Evolutionary conservation across 1,140 invertebrate species (phyloP).

Genomic region (Pseudomyrmex cubaensis): DNA sequence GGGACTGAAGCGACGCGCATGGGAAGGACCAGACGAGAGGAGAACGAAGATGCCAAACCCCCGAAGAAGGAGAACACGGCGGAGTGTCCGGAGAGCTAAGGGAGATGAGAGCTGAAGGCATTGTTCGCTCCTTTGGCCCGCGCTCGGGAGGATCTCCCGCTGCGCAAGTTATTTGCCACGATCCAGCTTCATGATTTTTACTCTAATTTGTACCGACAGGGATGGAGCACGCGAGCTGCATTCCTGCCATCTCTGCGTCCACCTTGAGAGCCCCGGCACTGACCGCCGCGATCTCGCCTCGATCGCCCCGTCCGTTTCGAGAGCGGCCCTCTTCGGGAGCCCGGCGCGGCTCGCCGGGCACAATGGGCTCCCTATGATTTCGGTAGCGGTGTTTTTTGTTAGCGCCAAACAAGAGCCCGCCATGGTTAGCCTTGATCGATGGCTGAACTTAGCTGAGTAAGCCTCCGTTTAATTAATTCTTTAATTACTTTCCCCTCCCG

Average conservation of each 20-base stretch:
- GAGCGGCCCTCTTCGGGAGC: conserved; percentile 44
- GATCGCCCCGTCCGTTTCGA: conserved; percentile 34
- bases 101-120: conserved; percentile 68
- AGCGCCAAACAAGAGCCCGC: conserved; percentile 68
- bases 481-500: conserved; percentile 77
- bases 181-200: conserved; percentile 82
- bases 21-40: background rate
- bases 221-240: conserved; percentile 80
- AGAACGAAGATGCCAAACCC: background rate
- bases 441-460: conserved; percentile 80
- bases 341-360: conserved; percentile 41
- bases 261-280: conserved; percentile 1
- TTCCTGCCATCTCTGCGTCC: conserved; percentile 71
- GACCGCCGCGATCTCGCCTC: conserved; percentile 15
- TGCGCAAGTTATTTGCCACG: conserved; percentile 82
- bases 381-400: conserved; percentile 80
- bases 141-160: conserved; percentile 74
- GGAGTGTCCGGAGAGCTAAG: background rate
- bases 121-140: conserved; percentile 71
- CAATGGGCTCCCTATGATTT: conserved; percentile 77
- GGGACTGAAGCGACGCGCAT: conserved; percentile 3
- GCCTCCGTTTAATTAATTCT: conserved; percentile 81
- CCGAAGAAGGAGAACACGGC: background rate
- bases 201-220: conserved; percentile 84
- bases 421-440: conserved; percentile 78